Evolutionary conservation across 1,140 invertebrate species (phyloP).

Genomic region (Lasioglossum baleicum): DNA sequence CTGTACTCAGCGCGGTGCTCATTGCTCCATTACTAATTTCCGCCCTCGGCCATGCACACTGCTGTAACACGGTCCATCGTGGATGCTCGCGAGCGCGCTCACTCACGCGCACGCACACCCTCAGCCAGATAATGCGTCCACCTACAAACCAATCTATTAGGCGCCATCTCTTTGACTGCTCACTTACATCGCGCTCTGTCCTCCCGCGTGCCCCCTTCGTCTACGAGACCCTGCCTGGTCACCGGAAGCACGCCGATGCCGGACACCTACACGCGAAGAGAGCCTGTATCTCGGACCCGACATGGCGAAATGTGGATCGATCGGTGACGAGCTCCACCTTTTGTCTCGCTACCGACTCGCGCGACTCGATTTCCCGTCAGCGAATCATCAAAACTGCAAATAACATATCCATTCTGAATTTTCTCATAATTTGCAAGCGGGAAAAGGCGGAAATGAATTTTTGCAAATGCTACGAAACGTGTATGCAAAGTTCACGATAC

Average conservation of each 20-base stretch:
- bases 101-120: conserved; percentile 23
- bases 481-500: no score
- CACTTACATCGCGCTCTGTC: conserved; percentile 72
- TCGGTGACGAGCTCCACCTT: not conserved
- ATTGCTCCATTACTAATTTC: conserved; percentile 79
- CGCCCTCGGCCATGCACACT: conserved; percentile 65
- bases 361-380: no score
- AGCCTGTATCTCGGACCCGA: conserved; percentile 45
- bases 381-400: no score
- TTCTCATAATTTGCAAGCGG: no score
- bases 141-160: conserved; percentile 81
- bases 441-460: no score
- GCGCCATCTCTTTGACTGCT: conserved; percentile 79
- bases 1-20: conserved; percentile 69
- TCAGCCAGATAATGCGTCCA: conserved; percentile 76
- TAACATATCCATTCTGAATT: no score
- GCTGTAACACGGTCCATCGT: conserved; percentile 26
- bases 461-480: no score
- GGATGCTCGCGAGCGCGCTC: conserved; percentile 17
- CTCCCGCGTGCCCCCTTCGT: conserved; percentile 39
- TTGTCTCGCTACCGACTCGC: no score
- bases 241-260: conserved; percentile 76
- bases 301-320: conserved; percentile 4
- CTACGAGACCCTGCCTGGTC: conserved; percentile 60
- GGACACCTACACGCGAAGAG: conserved; percentile 72